Evolutionary conservation across 2,797 vertebrate species (phyloP), one percentile per base, ranked within the genome.

Genomic region (Gila robusta): DNA sequence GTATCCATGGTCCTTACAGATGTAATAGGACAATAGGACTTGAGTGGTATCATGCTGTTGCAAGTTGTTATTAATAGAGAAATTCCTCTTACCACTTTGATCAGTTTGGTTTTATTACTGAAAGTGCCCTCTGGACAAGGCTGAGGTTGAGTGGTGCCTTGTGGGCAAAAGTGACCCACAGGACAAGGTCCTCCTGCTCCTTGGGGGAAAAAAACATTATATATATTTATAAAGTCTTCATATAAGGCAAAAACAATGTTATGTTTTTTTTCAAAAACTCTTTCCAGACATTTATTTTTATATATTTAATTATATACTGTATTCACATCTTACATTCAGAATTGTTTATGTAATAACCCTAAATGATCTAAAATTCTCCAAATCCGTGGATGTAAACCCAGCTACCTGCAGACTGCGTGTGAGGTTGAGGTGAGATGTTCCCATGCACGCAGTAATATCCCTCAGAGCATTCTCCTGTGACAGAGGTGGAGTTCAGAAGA

Each of bases 71-170:
- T 52, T 17, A 17, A 39, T 5, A 12, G 5, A 84, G 49, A 49
- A 70, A 88, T 79, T 79, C 3, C 66, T 79, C 54, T 11, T 90
- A 97, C 97, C 96, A 96, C 91, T 64, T 94, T 96, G 72, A 84
- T 84, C 87, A 96, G 93, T 91, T 94, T 96, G 87, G 91, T 94
- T 88, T 87, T 88, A 82, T 95, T 92, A 67, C 95, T 96, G 88
- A 96, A 97, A 54, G 96, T 97, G 76, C 97, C 97, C 44, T 74
- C 91, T 56, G 96, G 96, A 91, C 97, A 98, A 3, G 96, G 95
- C 49, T 93, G 92, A 64, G 97, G 97, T 76, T 92, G 73, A 52
- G 92, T 52, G 0, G 95, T 94, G 83, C 95, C 96, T 79, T 14
- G 81, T 35, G 96, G 95, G 90, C 97, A 98, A 91, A 95, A 97